Percentiles rank a stretch among this genome's conserved stretches.
Evolutionary conservation across 2,113 vertebrate genomes (phyloP).

Genomic region (Brachionichthys hirsutus): DNA sequence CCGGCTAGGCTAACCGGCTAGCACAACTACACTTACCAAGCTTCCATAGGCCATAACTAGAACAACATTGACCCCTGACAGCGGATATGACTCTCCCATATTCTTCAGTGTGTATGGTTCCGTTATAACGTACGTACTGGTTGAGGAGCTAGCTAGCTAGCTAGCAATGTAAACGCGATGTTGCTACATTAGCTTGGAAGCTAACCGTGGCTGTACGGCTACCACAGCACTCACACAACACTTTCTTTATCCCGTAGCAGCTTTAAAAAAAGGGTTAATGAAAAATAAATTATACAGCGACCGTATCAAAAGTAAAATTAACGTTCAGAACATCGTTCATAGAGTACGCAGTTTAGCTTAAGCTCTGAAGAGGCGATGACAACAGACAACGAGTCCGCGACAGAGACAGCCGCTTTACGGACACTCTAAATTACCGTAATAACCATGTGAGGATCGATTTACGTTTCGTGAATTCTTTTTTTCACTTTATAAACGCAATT

Average conservation of each 20-base stretch:
- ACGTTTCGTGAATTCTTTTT: too few relatives aligned
- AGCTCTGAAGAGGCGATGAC: background rate
- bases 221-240: background rate
- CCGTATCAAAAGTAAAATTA: background rate
- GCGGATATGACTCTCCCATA: constrained; percentile 67
- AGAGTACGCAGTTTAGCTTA: constrained; percentile 25
- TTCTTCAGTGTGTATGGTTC: background rate
- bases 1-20: background rate
- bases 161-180: background rate
- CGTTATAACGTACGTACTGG: background rate
- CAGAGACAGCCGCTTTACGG: constrained; percentile 31
- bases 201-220: background rate
- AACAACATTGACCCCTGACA: constrained; percentile 94
- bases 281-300: background rate
- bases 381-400: background rate
- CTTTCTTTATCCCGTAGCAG: background rate
- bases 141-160: background rate
- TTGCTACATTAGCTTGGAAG: constrained; percentile 24
- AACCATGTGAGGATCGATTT: background rate
- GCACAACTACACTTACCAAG: constrained; percentile 80
- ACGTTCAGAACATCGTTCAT: background rate
- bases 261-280: background rate
- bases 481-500: too few relatives aligned
- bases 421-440: constrained; percentile 52
- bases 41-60: constrained; percentile 95